Base-by-base conservation (phyloP, 64 coral and sea anemone species). In the Cladopsammia gracilis region DNA sequence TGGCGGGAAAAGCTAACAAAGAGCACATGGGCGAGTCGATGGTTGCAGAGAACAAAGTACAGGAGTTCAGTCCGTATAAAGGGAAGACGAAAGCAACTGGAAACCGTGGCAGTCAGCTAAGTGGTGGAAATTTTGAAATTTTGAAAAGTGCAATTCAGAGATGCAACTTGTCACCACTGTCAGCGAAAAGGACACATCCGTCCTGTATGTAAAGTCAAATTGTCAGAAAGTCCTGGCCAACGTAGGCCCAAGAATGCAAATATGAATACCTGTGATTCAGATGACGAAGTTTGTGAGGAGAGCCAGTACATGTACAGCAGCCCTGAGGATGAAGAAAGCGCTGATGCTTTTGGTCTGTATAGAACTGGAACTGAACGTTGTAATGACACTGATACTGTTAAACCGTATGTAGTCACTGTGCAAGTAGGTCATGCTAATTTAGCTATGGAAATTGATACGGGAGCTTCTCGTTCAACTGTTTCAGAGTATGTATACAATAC, bases 391-490 rank as follows among this genome's bases (percentile, higher is more conserved):
- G 34, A 34, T 34, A 34, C 34, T 88, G 62, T 88, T 84, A 44
- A 73, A 69, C 20, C 22, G 76, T 75, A 71, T 83, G 20, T 88
- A 77, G 34, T 67, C 60, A 48, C 61, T 10, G 26, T 62, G 12
- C 73, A 58, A 16, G 62, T 77, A 62, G 86, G 70, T 52, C 20
- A 25, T 6, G 24, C 26, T 70, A 44, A 88, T 11, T 75, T 14
- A 75, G 54, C 65, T 34, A 92, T 92, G 90, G 90, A 92, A 73
- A 24, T 89, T 14, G 73, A 78, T 8, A 92, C 90, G 50, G 82
- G 83, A 70, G 56, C 82, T 52, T 61, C 91, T 65, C 52, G 34
- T 65, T 85, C 82, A 2, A 76, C 81, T 59, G 59, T 87, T 45
- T 87, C 91, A 26, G 53, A 65, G 42, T 46, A 86, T 73, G 79